A percentile compares a stretch with the other conserved stretches of the same genome.
phyloP scores from a whole-genome alignment of 2,888 invertebrate genomes.

The Hedychridium roseum region DNA sequence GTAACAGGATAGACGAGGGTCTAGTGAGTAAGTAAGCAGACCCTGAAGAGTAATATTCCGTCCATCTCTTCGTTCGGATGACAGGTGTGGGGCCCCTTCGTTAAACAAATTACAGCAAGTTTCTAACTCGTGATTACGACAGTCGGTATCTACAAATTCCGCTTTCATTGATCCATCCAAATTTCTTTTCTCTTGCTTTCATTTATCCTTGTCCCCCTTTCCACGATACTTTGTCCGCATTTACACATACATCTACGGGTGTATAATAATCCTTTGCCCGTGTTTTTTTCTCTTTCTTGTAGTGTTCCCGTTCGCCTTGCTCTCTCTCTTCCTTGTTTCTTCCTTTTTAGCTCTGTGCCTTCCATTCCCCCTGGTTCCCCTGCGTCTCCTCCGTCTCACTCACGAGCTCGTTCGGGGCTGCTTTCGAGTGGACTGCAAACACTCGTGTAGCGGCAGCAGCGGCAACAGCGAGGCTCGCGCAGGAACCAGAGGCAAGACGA shows the following conservation, averaged over 20 bases:
- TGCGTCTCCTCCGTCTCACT: constrained; percentile 8
- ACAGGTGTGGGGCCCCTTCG: constrained; percentile 56
- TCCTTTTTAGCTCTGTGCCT: constrained; percentile 10
- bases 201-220: not conserved
- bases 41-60: constrained; percentile 16
- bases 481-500: constrained; percentile 41
- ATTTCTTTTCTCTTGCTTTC: not conserved
- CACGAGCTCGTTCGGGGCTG: constrained; percentile 56
- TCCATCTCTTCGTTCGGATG: constrained; percentile 46
- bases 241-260: no score
- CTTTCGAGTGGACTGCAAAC: constrained; percentile 64
- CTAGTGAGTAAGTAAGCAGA: not conserved
- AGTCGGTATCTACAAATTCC: not conserved
- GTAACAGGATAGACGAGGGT: not conserved
- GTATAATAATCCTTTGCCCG: constrained; percentile 6
- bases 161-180: no score
- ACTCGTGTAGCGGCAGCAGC: constrained; percentile 50
- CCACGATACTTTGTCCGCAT: no score
- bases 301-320: constrained; percentile 4
- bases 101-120: constrained; percentile 60
- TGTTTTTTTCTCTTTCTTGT: constrained; percentile 18
- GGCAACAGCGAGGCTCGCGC: constrained; percentile 36
- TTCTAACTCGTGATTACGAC: constrained; percentile 27
- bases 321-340: constrained; percentile 5
- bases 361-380: no score